Base-by-base conservation (phyloP, 2,888 invertebrate species). In the Drosophila sordidula region DNA sequence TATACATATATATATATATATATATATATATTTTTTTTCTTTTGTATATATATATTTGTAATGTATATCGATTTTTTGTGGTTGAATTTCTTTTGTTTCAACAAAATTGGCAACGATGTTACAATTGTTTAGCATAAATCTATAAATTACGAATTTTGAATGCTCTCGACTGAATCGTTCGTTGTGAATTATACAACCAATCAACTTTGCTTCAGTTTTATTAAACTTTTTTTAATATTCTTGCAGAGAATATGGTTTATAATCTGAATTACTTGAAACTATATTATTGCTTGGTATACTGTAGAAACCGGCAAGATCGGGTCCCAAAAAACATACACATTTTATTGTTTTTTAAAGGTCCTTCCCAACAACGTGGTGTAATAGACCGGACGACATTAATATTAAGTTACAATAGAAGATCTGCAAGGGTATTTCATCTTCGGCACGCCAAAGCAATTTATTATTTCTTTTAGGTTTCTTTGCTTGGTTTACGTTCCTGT, bases 51-150 rank as follows among this genome's bases (percentile, higher is more conserved):
- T 61, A 32, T 62, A 41, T 58, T 55, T 77, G 56, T 64, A 50
- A 54, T 73, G 46, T 78, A 57, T 44, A 69, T 73, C 39, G 54
- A 64, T 73, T 69, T 68, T 46, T 47, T 64, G 59, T 65, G 39
- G 46, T 72, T 67, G 73, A 58, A 62, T 47, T 51, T 38, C 34
- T 39, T 18, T 14, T 26, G 22, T 51, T 56, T 70, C 61, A 76
- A 77, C 78, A 66, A 72, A 83, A 84, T 87, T 87, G 89, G 88
- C 87, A 82, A 87, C 86, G 51, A 63, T 72, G 66, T 66, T 73
- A 70, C 71, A 76, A 73, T 76, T 70, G 68, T 70, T 69, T 59
- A 59, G 47, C 57, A 50, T 66, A 51, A 55, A 52, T 52, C 57
- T 77, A n/a, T n/a, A n/a, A 61, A 57, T 70, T 59, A 49, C 41